These are phyloP conservation scores for Aplidium turbinatum DNA, from an alignment of 23 tunicate genomes.

Conservation along the genomic window DNA sequence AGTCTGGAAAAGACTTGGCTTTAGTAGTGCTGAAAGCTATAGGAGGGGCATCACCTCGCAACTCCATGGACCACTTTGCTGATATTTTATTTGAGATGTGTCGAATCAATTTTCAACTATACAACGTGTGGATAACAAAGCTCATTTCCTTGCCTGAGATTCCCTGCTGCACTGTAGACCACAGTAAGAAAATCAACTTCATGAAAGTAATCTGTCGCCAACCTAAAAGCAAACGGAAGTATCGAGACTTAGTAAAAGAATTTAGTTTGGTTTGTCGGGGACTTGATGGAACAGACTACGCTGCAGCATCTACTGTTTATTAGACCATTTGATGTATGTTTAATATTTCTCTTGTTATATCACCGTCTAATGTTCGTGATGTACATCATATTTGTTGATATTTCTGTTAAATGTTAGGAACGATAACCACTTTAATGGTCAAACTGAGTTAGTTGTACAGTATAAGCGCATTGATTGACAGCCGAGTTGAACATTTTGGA, in stretches of 20 bases:
- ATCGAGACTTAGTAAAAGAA: constrained; percentile 75
- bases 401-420: too few species aligned
- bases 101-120: constrained; percentile 18
- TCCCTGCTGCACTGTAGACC: constrained; percentile 45
- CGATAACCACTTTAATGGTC: too few species aligned
- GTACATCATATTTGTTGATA: too few species aligned
- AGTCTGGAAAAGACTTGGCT: constrained; percentile 40
- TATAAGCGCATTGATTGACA: too few species aligned
- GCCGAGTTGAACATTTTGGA: too few species aligned
- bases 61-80: constrained; percentile 69
- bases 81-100: constrained; percentile 73
- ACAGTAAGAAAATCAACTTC: constrained; percentile 32
- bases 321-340: too few species aligned
- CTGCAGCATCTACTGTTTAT: too few species aligned
- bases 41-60: constrained; percentile 76
- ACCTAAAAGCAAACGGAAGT: constrained; percentile 42
- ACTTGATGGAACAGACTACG: constrained; percentile 84
- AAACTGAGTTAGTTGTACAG: too few species aligned
- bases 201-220: constrained; percentile 33
- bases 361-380: too few species aligned
- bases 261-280: constrained; percentile 89
- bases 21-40: constrained; percentile 49
- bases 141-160: constrained; percentile 21
- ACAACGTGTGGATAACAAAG: constrained; percentile 47
- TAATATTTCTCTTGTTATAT: too few species aligned